Evolutionary conservation across 1,140 invertebrate species (phyloP).

Genomic region (Orchestia grillus): DNA sequence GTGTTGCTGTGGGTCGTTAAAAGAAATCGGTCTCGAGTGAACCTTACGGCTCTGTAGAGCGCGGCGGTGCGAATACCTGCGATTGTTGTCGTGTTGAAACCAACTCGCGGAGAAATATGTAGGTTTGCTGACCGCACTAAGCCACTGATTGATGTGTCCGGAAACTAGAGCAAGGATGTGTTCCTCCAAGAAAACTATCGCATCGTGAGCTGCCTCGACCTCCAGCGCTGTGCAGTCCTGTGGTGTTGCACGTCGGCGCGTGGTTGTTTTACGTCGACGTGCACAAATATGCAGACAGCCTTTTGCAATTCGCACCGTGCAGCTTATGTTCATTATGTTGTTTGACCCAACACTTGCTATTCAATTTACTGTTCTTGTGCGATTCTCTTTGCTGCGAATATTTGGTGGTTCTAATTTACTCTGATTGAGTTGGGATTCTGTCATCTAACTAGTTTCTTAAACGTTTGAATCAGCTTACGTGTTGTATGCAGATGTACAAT

Average conservation of each 20-base stretch:
- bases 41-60: neutral
- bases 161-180: constrained; percentile 27
- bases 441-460: no score
- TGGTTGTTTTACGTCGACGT: neutral
- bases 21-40: neutral
- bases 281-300: neutral
- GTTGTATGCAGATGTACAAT: no score
- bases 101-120: neutral
- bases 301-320: neutral
- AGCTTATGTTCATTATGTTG: neutral
- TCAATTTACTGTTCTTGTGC: no score
- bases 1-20: neutral
- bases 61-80: neutral
- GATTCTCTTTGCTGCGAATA: no score
- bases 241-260: neutral
- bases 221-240: neutral
- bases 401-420: no score
- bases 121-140: constrained; percentile 10
- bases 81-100: neutral
- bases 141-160: neutral
- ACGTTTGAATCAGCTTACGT: no score
- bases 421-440: no score
- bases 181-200: neutral
- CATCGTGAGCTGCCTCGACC: neutral
- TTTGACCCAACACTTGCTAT: neutral